Evolutionary conservation across 2,797 vertebrate species (phyloP), one percentile per base, ranked within the genome.

Genomic region (Pteronotus mesoamericanus): DNA sequence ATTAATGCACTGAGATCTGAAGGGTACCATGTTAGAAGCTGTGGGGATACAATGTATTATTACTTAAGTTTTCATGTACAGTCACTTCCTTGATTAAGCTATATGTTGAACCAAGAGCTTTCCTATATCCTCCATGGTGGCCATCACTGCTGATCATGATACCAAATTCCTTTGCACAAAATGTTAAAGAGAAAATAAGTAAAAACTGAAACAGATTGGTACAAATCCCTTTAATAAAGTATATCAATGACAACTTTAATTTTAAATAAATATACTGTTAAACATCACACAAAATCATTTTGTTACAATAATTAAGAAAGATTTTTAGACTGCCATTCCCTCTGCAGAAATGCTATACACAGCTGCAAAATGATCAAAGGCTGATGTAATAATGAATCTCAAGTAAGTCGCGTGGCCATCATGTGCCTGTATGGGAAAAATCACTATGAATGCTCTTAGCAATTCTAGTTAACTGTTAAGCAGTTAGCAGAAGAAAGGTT

Each of bases 351-450:
- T 97, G 92, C 98, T 99, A 97, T 99, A 99, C 97, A 99, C 99
- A 24, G 99, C 99, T 39, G 99, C 99, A 98, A 99, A 99, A 95
- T 99, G 99, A 97, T 99, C 99, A 85, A 99, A 99, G 98, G 98
- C 99, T 64, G 99, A 99, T 37, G 98, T 96, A 98, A 99, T 98
- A 97, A 99, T 98, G 97, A 99, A 99, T 92, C 99, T 99, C 97
- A 99, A 97, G 90, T 99, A 99, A 87, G 98, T 99, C 80, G 99
- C 99, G 9, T 98, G 98, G 83, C 97, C 98, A 95, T 98, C 99
- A 93, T 97, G 98, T 82, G 99, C 98, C 99, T 99, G 98, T 86
- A 98, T 89, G 74, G 94, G 32, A 78, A 88, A 95, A 86, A 96
- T 93, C 86, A 94, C 90, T 72, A 94, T 29, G 55, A 34, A 64